Conservation (phyloP, 2,113 vertebrate species). For the Nematolebias whitei region DNA sequence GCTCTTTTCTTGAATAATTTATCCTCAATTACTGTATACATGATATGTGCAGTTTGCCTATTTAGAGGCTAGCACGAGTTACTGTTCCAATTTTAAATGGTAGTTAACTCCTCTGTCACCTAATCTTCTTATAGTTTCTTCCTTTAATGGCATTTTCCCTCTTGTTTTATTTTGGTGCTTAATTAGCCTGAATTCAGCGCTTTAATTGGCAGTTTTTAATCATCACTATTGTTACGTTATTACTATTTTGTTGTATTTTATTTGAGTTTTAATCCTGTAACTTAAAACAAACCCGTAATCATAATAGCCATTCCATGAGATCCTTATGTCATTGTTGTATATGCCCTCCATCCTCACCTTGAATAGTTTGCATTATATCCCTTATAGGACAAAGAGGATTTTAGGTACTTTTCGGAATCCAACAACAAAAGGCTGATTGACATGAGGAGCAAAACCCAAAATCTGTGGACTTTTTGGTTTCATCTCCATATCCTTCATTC, state of each 20-base stretch:
- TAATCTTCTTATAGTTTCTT: slow-evolving; percentile 8
- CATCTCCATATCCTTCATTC: background rate
- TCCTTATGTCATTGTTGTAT: background rate
- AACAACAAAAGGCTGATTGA: slow-evolving; percentile 40
- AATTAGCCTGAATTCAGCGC: too few species aligned
- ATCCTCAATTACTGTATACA: slow-evolving; percentile 69
- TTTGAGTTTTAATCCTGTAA: slow-evolving; percentile 4
- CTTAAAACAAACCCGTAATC: slow-evolving; percentile 7
- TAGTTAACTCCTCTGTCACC: slow-evolving; percentile 16
- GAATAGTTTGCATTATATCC: slow-evolving; percentile 34
- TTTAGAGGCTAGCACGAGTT: slow-evolving; percentile 41
- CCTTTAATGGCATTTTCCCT: background rate
- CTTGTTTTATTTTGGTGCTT: background rate
- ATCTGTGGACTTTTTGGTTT: slow-evolving; percentile 34
- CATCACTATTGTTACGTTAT: too few species aligned
- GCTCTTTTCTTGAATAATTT: slow-evolving; percentile 70
- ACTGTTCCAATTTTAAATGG: slow-evolving; percentile 23
- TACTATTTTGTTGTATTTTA: slow-evolving; percentile 3
- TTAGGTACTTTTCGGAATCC: too few species aligned
- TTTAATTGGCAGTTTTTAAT: background rate
- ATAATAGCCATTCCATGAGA: slow-evolving; percentile 11
- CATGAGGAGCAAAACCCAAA: slow-evolving; percentile 34
- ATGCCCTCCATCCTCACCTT: background rate
- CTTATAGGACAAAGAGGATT: slow-evolving; percentile 6
- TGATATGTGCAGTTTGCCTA: slow-evolving; percentile 53